Evolutionary conservation across 2,113 vertebrate genomes (phyloP), one percentile per base, ranked within the genome.

Genomic region (Takifugu bimaculatus): DNA sequence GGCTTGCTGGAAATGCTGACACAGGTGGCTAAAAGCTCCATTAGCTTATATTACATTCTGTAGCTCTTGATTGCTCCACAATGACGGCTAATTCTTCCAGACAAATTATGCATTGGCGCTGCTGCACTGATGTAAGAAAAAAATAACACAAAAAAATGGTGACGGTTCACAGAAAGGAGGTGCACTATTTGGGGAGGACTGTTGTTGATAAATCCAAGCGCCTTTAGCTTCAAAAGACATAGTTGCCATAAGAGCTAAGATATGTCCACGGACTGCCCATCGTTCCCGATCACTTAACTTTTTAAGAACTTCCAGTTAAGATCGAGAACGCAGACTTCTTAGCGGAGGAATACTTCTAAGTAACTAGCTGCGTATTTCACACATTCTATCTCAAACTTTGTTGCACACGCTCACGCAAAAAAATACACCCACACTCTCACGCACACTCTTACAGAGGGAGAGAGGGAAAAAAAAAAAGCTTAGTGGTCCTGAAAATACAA

Each of bases 401-500:
- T 57, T 26, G 2, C 27, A 42, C 55, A 29, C 54, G 10, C 59
- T 20, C 65, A 3, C 51, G 20, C 49, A 0, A 57, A 13, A 47
- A 13, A 14, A 28, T 60, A 39, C 72, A 56, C 54, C 50, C 64
- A 39, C 66, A 47, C 59, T 50, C 28, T 10, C 56, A 27, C 65
- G 25, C 58, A 56, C 49, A 29, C 45, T 42, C 32, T 7, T 27
- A 27, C 52, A 14, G 57, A 10, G 35, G 9, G 35, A 20, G 20
- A 60, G 58, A 68, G 70, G 54, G 76, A 57, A 74, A 51, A 56
- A 50, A 85, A 58, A 79, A 80, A 60, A 82, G 53, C 70, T 80
- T 78, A 85, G 85, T 88, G 88, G 87, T 90, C 88, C 87, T 78
- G 75, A 81, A 84, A 57, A 80, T 77, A 83, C 80, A 87, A 78